Base-by-base conservation (phyloP, 2,113 vertebrate genomes). In the Paracanthobrama guichenoti region DNA sequence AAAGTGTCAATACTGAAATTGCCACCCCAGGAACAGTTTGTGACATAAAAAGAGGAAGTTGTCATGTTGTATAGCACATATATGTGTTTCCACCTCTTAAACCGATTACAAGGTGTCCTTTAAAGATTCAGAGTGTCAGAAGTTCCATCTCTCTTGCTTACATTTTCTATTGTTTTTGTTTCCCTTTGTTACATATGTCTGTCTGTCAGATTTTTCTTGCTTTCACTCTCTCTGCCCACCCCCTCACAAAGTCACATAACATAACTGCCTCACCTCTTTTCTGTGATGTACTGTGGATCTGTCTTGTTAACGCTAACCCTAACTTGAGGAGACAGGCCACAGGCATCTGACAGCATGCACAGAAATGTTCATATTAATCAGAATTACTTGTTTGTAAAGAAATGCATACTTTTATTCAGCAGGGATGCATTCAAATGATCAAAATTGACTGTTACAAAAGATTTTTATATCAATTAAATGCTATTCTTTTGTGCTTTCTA, bases 11-110 rank as follows among this genome's bases (percentile, higher is more conserved):
- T 48, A 71, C 78, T 84, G 35, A 82, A 88, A 87, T 84, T 57
- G 85, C 76, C 59, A 87, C 46, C 60, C 57, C 83, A 88, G 88
- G 85, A 89, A 86, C 89, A 86, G 86, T 82, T 90, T 84, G 77
- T 82, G 79, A 79, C 73, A 85, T 84, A 82, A 82, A 86, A 86
- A 86, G 55, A 55, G 74, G 85, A 84, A 79, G 79, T 84, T 78
- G 74, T 85, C 28, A 14, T 69, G 59, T 78, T 75, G 26, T 79
- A 46, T 74, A 69, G 22, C 35, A 4, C 22, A 42, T 85, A 28
- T 85, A 18, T 60, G 26, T 57, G 22, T 71, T 57, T 62, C 53
- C 13, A 44, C 4, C 69, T 81, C 78, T 72, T 75, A 76, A 35
- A 60, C 42, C 6, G 26, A 81, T 64, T 59, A 64, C n/a, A 24